Base-by-base conservation (phyloP, 2,797 vertebrate genomes). In the Dromococcyx pavoninus region DNA sequence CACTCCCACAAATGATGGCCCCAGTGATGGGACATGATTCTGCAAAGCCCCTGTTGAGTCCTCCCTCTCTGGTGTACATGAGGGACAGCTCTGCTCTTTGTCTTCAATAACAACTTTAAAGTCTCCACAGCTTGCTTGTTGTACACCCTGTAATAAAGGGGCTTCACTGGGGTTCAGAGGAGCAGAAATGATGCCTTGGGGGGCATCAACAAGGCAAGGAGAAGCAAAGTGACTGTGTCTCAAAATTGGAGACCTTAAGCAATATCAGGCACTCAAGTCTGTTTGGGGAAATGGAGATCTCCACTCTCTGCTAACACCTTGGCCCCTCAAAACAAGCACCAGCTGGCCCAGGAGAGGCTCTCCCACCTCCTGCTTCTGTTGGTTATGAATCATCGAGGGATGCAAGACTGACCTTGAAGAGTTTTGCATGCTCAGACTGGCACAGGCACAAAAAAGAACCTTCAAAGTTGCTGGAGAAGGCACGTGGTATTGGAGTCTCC, bases 111-210 rank as follows among this genome's bases (percentile, higher is more conserved):
- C 0, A 9, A 23, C 14, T 50, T 78, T 13, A 9, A 71, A 56
- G 2, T 13, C 24, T 89, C 17, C 22, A 30, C 5, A 5, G 9
- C 13, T 53, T 41, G 13, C 16, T 72, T 64, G 9, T 18, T 48
- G 17, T 64, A 14, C 1, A 1, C 5, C 10, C 33, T 0, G 0
- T 32, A 41, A 57, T n/a, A 70, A 54, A 23, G 10, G 17, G 17
- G 13, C 4, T 70, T 60, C 14, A 3, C 2, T 5, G 14, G 51
- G 27, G 21, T 64, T 82, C 57, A 16, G 70, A 62, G 13, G 44
- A 57, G 56, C 71, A 79, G 48, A 92, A 75, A 41, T 10, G 3
- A n/a, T 7, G 13, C 9, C 17, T 28, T 71, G 16, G 19, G 4
- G 19, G 33, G 60, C 48, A 46, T 48, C 43, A 37, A 16, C 12